Evolutionary conservation across 2,797 vertebrate species (phyloP), one percentile per base, ranked within the genome.

Genomic region (Macroramphosus scolopax): DNA sequence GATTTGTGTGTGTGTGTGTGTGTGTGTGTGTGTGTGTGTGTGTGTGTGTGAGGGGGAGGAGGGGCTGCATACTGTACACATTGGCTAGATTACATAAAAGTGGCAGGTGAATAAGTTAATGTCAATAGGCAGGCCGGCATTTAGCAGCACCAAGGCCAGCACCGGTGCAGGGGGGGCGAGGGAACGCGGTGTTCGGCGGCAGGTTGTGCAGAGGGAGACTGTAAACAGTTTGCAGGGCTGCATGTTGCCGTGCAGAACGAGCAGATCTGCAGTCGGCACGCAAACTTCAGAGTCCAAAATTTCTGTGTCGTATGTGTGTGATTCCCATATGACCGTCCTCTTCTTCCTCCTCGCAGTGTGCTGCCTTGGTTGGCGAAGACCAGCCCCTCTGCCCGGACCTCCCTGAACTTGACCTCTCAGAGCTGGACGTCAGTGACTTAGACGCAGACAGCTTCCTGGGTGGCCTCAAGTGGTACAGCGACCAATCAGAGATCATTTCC

Each of bases 401-500:
- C 78, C 96, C 96, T 36, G 96, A 98, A 90, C 96, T 98, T 60
- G 96, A 98, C 89, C 95, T 98, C 65, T 98, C 96, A 22, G 96
- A 98, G 91, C 91, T 98, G 74, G 96, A 98, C 75, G 96, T 98
- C 85, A 98, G 96, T 0, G 96, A 98, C 88, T 92, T 98, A 85
- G 95, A 98, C n/a, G 92, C 96, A 0, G 95, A 98, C 87, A 93
- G 92, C 81, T 98, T 98, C 87, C 87, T 98, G 80, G 96, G 95
- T 32, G 96, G 96, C 83, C 93, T 98, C 87, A 98, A 98, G 88
- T 98, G 96, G 96, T 98, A 97, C 91, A 98, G 92, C 3, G 96
- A 98, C 93, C 96, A 98, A 92, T 96, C 96, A 42, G 96, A 98
- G 90, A 95, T 97, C 61, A 97, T 98, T 92, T 96, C 96, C 86